A percentile compares a stretch with the other conserved stretches of the same genome.
Conservation (phyloP, 2,113 vertebrate genomes). For the Gopherus flavomarginatus region DNA sequence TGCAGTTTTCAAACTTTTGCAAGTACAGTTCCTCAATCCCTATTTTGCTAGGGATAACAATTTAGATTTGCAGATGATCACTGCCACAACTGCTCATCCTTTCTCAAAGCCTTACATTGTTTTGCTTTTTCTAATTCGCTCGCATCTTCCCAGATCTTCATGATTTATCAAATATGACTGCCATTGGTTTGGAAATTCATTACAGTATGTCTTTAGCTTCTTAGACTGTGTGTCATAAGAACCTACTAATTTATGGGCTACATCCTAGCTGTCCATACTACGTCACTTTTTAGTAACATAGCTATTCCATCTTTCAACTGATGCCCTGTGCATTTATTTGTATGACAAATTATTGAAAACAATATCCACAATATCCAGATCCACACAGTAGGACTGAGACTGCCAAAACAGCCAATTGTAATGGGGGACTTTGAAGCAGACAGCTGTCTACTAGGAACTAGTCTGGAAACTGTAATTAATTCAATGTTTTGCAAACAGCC, state of each 20-base stretch:
- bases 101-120: background rate
- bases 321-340: background rate
- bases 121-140: background rate
- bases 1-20: background rate
- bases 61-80: background rate
- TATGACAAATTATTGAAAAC: background rate
- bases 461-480: background rate
- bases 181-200: background rate
- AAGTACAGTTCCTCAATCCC: background rate
- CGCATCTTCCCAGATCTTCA: background rate
- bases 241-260: background rate
- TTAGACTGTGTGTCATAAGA: background rate
- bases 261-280: background rate
- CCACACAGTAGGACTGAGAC: background rate
- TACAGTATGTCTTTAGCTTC: background rate
- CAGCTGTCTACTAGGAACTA: background rate
- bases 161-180: background rate
- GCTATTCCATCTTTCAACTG: background rate
- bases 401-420: background rate
- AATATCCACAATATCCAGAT: background rate
- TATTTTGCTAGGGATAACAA: background rate
- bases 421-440: fast-evolving
- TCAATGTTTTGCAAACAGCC: fast-evolving
- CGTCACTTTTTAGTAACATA: background rate
- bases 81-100: background rate